Base-by-base conservation (phyloP, 1,140 invertebrate species). In the Drosophila mayri region DNA sequence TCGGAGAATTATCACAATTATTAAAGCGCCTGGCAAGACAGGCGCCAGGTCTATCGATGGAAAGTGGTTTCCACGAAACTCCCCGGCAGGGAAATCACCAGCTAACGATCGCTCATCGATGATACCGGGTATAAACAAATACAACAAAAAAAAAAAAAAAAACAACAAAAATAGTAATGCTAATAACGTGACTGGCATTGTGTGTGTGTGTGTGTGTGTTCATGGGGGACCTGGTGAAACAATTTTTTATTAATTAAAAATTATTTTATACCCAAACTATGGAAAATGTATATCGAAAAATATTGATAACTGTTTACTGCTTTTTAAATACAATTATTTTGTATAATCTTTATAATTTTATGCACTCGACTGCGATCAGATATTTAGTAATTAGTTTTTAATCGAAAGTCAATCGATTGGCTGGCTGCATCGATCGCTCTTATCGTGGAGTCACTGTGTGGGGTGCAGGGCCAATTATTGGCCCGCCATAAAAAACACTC, bases 381-480 rank as follows among this genome's bases (percentile, higher is more conserved):
- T 20, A 47, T n/a, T 49, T 12, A 7, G 20, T 30, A 59, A 59
- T 63, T 63, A 59, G 7, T 41, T 59, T 30, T 20, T 32, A 59
- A 58, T 63, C 50, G 25, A 14, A 25, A n/a, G 16, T 25, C 11
- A 44, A 18, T 18, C 28, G 28, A 30, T 30, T 6, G 14, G 55
- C 12, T 6, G 14, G 55, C 12, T 3, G 20, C 38, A 22, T 37
- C 22, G 22, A 41, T 68, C 62, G 37, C 5, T 32, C 30, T 22
- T 66, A 66, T 50, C 60, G 61, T 50, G n/a, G 28, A 28, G 11
- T 22, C 37, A 65, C 60, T 65, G 65, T 70, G 61, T 44, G 47
- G 22, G 28, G 64, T 22, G 65, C 65, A 55, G 64, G 62, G 67
- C 35, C 49, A 71, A 72, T 71, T 70, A 71, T 72, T 72, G 50